Evolutionary conservation across 1,140 invertebrate species (phyloP).

Genomic region (Heterodera schachtii): DNA sequence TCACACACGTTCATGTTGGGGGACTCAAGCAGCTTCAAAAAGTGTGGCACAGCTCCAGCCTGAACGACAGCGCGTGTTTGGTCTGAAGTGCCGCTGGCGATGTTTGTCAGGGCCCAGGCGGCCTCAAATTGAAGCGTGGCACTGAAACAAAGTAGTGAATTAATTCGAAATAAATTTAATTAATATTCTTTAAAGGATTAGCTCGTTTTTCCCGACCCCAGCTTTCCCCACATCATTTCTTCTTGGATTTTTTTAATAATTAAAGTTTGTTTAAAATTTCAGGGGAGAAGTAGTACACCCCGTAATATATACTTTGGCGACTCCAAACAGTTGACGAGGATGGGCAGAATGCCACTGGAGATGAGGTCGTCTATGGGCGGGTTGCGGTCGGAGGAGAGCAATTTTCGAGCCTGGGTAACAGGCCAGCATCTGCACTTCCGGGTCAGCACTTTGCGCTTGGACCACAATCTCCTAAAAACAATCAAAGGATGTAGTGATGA

Average conservation of each 20-base stretch:
- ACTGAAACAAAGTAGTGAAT: constrained; percentile 68
- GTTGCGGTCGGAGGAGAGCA: constrained; percentile 93
- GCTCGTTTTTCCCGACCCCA: too few species aligned
- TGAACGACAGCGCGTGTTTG: constrained; percentile 94
- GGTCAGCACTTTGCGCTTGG: constrained; percentile 54
- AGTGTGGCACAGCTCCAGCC: constrained; percentile 89
- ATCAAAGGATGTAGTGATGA: too few species aligned
- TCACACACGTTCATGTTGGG: constrained; percentile 96
- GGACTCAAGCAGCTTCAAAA: constrained; percentile 84
- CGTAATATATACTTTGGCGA: constrained; percentile 75
- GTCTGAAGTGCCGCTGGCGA: constrained; percentile 90
- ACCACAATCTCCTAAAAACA: constrained; percentile 49
- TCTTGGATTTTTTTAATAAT: constrained; percentile 4
- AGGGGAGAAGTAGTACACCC: too few species aligned
- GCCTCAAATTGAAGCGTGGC: constrained; percentile 95
- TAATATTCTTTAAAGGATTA: too few species aligned
- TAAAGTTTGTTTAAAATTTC: too few species aligned
- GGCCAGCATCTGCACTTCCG: constrained; percentile 57
- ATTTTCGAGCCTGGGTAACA: constrained; percentile 73
- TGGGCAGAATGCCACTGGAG: constrained; percentile 85
- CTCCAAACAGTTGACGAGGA: constrained; percentile 85
- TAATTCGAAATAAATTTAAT: too few species aligned
- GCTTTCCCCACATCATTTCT: background rate
- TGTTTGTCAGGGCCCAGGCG: constrained; percentile 98
- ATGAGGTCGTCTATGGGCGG: constrained; percentile 98